Base-by-base conservation (phyloP, 2,888 invertebrate species). In the Acronicta alni region DNA sequence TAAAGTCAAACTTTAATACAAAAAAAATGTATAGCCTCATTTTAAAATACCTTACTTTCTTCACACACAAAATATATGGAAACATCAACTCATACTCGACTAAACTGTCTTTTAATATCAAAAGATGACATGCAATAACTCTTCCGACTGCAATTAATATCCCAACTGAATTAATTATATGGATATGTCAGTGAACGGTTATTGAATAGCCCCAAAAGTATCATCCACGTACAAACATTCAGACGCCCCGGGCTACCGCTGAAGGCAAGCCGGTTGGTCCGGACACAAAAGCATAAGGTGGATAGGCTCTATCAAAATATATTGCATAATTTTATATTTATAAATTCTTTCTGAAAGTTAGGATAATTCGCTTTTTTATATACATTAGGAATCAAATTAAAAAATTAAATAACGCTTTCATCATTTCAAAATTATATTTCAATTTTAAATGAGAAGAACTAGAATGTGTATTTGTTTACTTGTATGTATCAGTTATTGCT, bases 201-300 rank as follows among this genome's bases (percentile, higher is more conserved):
- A 82, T 81, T 77, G 90, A 91, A 89, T 89, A 77, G 69, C 81
- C 89, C 84, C 71, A 70, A 71, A 77, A 77, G 86, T 80, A 79
- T 82, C 82, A 82, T 86, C 85, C 80, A 74, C 64, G 82, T 79
- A 83, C 82, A 83, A 83, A 81, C 82, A 87, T 87, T 86, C 82
- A 80, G 83, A 79, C 86, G 90, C 92, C 88, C 75, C 83, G 73
- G 88, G 91, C 87, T 79, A 80, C 71, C 68, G 65, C 77, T 82
- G 91, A 92, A 92, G 92, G 91, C 83, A 63, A 87, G 66, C 88
- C 78, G 79, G 83, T 86, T 79, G 68, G 72, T 72, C 72, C 79
- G 73, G 77, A 70, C 67, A 60, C 78, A 81, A 83, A 80, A 86
- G 80, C 81, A 83, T 88, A 79, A 68, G 73, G 58, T 89, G 86